Evolutionary conservation across 92 coral and sea anemone species (phyloP).

Genomic region (Parazoanthus atlanticus): DNA sequence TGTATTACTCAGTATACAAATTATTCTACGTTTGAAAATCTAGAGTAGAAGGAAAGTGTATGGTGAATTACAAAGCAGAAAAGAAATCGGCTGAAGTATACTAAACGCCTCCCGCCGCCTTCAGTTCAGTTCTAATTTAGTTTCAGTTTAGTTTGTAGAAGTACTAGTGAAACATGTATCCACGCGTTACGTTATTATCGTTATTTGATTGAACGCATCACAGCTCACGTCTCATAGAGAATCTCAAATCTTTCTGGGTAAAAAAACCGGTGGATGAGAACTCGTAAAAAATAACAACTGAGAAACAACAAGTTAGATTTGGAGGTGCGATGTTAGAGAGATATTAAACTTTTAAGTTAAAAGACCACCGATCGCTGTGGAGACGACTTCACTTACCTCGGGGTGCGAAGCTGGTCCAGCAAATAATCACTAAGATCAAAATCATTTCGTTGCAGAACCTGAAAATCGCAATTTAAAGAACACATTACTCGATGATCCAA

Average conservation of each 20-base stretch:
- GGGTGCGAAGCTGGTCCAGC: conserved; percentile 50
- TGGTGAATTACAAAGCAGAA: not conserved
- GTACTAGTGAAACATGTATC: not conserved
- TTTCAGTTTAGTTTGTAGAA: not conserved
- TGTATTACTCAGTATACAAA: not conserved
- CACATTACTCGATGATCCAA: not conserved
- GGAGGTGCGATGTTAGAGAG: not conserved
- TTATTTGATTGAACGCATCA: not conserved
- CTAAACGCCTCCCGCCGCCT: not conserved
- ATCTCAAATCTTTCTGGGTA: not conserved
- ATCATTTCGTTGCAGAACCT: conserved; percentile 64
- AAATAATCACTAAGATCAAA: conserved; percentile 65
- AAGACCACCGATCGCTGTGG: not conserved
- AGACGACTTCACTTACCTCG: conserved; percentile 61
- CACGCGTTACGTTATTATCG: not conserved
- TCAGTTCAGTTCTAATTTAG: not conserved
- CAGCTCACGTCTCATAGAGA: not conserved
- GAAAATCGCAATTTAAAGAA: conserved; percentile 5
- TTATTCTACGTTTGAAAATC: not conserved
- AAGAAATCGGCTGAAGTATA: too few species aligned
- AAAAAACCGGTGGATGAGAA: not conserved
- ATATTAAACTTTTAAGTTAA: too few species aligned
- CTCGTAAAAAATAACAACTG: not conserved
- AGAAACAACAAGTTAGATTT: not conserved
- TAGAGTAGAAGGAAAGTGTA: not conserved